Conservation (phyloP, 2,797 vertebrate genomes). For the Geotrypetes seraphini region DNA sequence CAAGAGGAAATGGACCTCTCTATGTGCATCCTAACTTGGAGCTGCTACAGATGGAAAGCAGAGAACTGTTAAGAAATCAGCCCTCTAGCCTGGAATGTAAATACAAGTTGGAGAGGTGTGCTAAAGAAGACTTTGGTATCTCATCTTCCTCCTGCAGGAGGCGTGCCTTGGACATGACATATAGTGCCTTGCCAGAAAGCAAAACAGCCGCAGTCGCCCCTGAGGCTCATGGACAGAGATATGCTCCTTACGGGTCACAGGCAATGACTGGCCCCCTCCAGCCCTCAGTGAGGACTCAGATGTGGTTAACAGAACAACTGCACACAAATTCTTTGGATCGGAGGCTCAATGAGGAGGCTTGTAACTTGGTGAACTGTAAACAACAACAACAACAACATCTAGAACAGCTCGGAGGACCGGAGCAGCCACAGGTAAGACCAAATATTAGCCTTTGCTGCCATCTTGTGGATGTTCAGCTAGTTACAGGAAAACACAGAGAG, state of each 20-base stretch:
- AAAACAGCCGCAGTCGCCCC: constrained; percentile 29
- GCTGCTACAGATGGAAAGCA: constrained; percentile 45
- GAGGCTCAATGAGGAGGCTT: constrained; percentile 48
- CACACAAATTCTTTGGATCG: constrained; percentile 67
- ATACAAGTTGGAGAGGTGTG: constrained; percentile 62
- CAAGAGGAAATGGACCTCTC: constrained; percentile 46
- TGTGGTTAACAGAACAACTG: constrained; percentile 91
- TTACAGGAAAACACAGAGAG: too few relatives aligned
- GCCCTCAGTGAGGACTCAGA: constrained; percentile 78
- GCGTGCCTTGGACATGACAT: constrained; percentile 70
- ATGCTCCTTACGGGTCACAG: constrained; percentile 54
- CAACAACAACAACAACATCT: constrained; percentile 56
- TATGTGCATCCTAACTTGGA: constrained; percentile 57
- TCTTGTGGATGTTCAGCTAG: constrained; percentile 33
- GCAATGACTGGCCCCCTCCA: constrained; percentile 69
- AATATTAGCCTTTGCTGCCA: constrained; percentile 42
- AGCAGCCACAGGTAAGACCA: constrained; percentile 63
- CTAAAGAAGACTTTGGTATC: constrained; percentile 44
- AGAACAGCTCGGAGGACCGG: constrained; percentile 52
- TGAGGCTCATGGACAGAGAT: constrained; percentile 48
- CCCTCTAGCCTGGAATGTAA: constrained; percentile 58
- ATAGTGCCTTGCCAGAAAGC: constrained; percentile 73
- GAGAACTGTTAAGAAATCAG: constrained; percentile 49
- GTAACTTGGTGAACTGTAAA: constrained; percentile 48
- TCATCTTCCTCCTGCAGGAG: constrained; percentile 60